A percentile compares a stretch with the other conserved stretches of the same genome.
Evolutionary conservation across 2,113 vertebrate species (phyloP).

Genomic region (Gadus chalcogrammus): DNA sequence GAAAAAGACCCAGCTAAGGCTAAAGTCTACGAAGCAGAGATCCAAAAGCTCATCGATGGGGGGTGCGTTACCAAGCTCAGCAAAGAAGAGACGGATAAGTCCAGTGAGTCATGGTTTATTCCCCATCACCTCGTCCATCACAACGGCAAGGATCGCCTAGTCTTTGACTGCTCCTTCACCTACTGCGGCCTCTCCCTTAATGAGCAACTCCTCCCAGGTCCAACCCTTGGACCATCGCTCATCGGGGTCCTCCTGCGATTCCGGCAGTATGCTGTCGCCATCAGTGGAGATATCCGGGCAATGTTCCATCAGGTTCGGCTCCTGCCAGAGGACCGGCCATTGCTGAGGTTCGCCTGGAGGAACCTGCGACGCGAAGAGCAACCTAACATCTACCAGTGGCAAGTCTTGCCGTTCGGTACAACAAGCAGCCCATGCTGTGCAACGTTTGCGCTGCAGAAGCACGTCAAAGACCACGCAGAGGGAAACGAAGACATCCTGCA

Average conservation of each 20-base stretch:
- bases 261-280: background rate
- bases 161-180: background rate
- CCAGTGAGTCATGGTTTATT: background rate
- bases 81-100: background rate
- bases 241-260: background rate
- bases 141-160: background rate
- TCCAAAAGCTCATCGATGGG: background rate
- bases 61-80: background rate
- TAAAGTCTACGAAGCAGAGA: background rate
- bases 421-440: no score
- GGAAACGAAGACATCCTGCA: no score
- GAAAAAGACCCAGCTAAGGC: background rate
- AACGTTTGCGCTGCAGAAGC: no score
- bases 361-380: background rate
- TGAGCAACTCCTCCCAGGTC: no score
- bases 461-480: no score
- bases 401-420: no score
- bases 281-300: constrained; percentile 5
- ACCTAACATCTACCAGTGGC: background rate
- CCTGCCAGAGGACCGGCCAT: background rate
- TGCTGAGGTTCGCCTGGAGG: constrained; percentile 3
- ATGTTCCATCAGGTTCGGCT: constrained; percentile 15
- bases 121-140: background rate
- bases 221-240: no score
- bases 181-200: background rate